Percentiles rank a stretch among this genome's conserved stretches.
Evolutionary conservation across 2,888 invertebrate species (phyloP).

Genomic region (Vandiemenella viatica): DNA sequence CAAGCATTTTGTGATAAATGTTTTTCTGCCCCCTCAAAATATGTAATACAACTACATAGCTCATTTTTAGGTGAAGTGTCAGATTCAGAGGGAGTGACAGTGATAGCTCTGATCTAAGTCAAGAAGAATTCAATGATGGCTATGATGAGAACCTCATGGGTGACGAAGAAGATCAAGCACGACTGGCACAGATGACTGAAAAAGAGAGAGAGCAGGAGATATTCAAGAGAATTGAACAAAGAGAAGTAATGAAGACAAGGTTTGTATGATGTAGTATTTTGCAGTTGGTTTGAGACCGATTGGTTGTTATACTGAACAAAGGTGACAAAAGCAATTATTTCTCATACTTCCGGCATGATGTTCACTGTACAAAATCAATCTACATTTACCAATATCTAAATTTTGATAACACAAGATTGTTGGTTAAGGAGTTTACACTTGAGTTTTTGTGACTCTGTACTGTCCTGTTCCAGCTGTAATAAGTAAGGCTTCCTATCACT

Average conservation of each 20-base stretch:
- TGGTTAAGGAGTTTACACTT: too few relatives aligned
- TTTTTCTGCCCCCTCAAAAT: too few relatives aligned
- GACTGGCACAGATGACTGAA: conserved; percentile 84
- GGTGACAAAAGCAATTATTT: not conserved
- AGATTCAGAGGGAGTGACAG: conserved; percentile 44
- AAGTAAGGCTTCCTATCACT: too few relatives aligned
- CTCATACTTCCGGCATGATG: not conserved
- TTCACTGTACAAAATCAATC: not conserved
- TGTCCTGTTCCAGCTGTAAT: too few relatives aligned
- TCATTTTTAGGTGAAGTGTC: conserved; percentile 66
- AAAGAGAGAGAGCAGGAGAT: conserved; percentile 95
- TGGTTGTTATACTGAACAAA: not conserved
- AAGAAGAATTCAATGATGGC: conserved; percentile 89
- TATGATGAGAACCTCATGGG: conserved; percentile 95
- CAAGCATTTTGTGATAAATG: too few relatives aligned
- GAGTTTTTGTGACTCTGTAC: too few relatives aligned
- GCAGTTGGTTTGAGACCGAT: not conserved
- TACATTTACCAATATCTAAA: too few relatives aligned
- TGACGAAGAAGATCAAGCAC: conserved; percentile 83
- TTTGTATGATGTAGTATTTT: too few relatives aligned
- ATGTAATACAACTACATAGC: too few relatives aligned
- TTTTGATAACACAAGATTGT: too few relatives aligned
- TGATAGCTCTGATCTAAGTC: conserved; percentile 47
- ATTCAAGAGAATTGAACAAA: conserved; percentile 86
- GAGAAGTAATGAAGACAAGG: conserved; percentile 86